A percentile compares a stretch with the other conserved stretches of the same genome.
These are phyloP conservation scores for Megalonaias nervosa DNA, from an alignment of 1,140 invertebrate species.

Conservation along the genomic window DNA sequence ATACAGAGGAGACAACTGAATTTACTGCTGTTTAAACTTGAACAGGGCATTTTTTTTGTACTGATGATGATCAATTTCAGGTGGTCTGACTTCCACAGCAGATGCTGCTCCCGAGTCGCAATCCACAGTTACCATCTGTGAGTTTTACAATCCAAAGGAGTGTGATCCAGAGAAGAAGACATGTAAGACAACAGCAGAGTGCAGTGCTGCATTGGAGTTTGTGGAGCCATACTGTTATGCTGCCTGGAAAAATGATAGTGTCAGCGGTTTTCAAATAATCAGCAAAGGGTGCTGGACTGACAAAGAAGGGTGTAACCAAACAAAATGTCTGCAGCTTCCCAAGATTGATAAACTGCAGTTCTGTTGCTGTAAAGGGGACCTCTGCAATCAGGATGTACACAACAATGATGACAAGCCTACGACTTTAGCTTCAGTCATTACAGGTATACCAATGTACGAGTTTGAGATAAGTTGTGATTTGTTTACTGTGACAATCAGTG, in stretches of 20 bases:
- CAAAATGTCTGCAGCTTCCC: conserved; percentile 26
- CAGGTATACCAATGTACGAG: conserved; percentile 5
- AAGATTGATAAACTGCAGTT: conserved; percentile 25
- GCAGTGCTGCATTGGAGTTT: not conserved
- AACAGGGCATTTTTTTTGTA: no score
- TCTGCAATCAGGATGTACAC: conserved; percentile 30
- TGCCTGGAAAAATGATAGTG: conserved; percentile 32
- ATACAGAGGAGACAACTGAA: no score
- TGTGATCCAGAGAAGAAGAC: conserved; percentile 8
- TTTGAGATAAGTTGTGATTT: not conserved
- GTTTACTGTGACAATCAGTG: not conserved
- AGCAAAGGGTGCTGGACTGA: conserved; percentile 28
- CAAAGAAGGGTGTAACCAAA: conserved; percentile 18
- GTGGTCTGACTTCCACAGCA: conserved; percentile 24
- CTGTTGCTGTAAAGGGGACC: conserved; percentile 23
- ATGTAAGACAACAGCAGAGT: conserved; percentile 6
- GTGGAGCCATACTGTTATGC: conserved; percentile 31
- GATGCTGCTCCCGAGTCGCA: conserved; percentile 17
- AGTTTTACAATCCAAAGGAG: conserved; percentile 11
- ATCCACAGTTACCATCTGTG: conserved; percentile 6
- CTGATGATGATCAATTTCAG: conserved; percentile 3
- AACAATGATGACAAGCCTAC: conserved; percentile 27
- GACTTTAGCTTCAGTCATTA: conserved; percentile 5
- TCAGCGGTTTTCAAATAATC: not conserved
- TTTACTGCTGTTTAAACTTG: no score